Conservation (phyloP, 2,888 invertebrate genomes). For the Apoderus coryli region DNA sequence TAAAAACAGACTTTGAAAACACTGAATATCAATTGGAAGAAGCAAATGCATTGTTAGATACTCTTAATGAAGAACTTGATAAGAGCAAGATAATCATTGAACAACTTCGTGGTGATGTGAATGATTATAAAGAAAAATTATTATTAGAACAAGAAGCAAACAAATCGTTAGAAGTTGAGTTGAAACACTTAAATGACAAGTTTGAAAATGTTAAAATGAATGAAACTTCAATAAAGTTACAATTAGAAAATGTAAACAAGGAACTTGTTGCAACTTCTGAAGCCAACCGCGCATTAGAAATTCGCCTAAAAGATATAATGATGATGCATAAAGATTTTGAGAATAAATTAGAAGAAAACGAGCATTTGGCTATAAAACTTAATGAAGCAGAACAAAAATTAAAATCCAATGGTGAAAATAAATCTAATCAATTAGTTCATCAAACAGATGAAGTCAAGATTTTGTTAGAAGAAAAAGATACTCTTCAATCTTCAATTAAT, state of each 20-base stretch:
- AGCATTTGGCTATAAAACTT: too few relatives aligned
- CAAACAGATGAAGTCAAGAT: constrained; percentile 12
- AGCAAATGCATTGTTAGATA: constrained; percentile 37
- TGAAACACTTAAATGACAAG: constrained; percentile 27
- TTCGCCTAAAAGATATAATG: too few relatives aligned
- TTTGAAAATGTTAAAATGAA: constrained; percentile 30
- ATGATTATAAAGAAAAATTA: constrained; percentile 23
- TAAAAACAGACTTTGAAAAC: constrained; percentile 31
- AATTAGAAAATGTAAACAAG: constrained; percentile 26
- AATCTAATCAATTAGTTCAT: too few relatives aligned
- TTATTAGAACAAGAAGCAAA: constrained; percentile 23
- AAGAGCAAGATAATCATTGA: constrained; percentile 22
- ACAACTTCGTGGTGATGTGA: constrained; percentile 22
- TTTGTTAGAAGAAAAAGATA: constrained; percentile 7
- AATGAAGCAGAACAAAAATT: constrained; percentile 12
- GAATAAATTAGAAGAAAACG: constrained; percentile 19
- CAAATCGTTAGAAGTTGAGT: constrained; percentile 19
- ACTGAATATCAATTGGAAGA: constrained; percentile 30
- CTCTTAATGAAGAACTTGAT: constrained; percentile 28
- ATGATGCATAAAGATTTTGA: constrained; percentile 11
- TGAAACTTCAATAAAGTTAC: constrained; percentile 27
- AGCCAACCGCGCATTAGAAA: constrained; percentile 20
- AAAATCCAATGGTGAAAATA: too few relatives aligned
- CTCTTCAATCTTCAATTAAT: constrained; percentile 4
- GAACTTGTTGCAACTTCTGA: constrained; percentile 21